Percentiles rank a stretch among this genome's conserved stretches.
Conservation (phyloP, 2,797 vertebrate genomes). For the Bradypodion ventrale region DNA sequence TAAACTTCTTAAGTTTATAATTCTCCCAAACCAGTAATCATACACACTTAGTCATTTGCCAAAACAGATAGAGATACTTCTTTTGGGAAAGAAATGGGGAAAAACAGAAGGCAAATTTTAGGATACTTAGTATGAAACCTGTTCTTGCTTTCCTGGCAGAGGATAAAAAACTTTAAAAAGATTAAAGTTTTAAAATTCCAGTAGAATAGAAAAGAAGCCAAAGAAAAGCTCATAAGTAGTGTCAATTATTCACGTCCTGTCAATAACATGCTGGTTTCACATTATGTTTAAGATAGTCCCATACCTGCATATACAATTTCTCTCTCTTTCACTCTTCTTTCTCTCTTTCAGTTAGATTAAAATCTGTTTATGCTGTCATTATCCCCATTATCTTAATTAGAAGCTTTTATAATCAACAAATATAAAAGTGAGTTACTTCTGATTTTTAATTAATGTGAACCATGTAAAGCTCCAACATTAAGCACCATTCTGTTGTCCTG, state of each 20-base stretch:
- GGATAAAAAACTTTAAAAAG: neutral
- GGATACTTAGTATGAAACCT: constrained; percentile 6
- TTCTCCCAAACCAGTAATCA: neutral
- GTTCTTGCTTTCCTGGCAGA: neutral
- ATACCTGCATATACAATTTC: neutral
- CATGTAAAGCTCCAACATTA: neutral
- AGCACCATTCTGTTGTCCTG: neutral
- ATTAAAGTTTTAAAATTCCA: neutral
- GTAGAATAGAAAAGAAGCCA: neutral
- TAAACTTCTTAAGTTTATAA: neutral
- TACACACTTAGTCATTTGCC: fast-evolving
- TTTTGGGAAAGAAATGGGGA: neutral
- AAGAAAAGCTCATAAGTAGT: neutral
- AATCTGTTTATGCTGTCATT: neutral
- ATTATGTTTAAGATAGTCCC: neutral
- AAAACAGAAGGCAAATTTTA: neutral
- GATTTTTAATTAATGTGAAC: neutral
- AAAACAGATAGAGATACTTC: neutral
- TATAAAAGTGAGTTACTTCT: neutral
- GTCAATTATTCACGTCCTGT: neutral
- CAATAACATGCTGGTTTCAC: neutral
- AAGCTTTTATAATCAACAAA: neutral
- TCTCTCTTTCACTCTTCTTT: neutral
- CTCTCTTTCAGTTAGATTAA: neutral
- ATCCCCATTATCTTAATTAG: neutral